Conservation (phyloP, 2,888 invertebrate genomes). For the Tiphia femorata region DNA sequence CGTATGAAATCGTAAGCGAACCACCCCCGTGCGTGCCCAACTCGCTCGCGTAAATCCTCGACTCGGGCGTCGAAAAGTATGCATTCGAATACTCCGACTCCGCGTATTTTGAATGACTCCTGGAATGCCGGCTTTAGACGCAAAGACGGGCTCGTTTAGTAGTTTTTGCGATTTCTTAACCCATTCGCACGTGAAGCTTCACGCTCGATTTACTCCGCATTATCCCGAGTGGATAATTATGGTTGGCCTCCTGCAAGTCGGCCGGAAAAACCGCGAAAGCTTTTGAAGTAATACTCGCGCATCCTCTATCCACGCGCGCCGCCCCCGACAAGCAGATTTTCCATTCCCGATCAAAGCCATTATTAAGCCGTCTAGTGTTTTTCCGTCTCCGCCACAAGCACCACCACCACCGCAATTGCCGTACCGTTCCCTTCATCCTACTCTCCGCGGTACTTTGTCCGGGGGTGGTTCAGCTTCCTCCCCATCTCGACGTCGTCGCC, state of each 20-base stretch:
- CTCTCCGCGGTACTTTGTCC: slow-evolving; percentile 51
- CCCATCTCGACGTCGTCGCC: slow-evolving; percentile 13
- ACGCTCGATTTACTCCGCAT: background rate
- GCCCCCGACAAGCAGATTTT: slow-evolving; percentile 54
- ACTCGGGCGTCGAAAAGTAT: too few species aligned
- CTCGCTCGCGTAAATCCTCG: too few species aligned
- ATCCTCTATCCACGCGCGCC: too few species aligned
- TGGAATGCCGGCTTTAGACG: too few species aligned
- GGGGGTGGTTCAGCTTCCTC: slow-evolving; percentile 35
- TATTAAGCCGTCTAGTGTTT: slow-evolving; percentile 62
- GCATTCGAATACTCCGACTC: too few species aligned
- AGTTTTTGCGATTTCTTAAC: too few species aligned
- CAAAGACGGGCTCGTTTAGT: background rate
- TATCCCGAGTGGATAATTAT: background rate
- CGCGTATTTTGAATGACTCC: too few species aligned
- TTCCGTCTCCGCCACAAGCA: slow-evolving; percentile 29
- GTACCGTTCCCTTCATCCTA: slow-evolving; percentile 20
- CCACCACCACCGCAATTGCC: too few species aligned
- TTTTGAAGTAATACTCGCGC: slow-evolving; percentile 10
- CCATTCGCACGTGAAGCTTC: background rate
- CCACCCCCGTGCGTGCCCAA: too few species aligned
- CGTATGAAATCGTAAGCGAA: too few species aligned
- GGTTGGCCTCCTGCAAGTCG: too few species aligned
- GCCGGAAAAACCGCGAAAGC: slow-evolving; percentile 2
- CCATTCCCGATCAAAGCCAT: slow-evolving; percentile 61